Conservation (phyloP, 2,888 invertebrate genomes). For the Epirrita christyi region DNA sequence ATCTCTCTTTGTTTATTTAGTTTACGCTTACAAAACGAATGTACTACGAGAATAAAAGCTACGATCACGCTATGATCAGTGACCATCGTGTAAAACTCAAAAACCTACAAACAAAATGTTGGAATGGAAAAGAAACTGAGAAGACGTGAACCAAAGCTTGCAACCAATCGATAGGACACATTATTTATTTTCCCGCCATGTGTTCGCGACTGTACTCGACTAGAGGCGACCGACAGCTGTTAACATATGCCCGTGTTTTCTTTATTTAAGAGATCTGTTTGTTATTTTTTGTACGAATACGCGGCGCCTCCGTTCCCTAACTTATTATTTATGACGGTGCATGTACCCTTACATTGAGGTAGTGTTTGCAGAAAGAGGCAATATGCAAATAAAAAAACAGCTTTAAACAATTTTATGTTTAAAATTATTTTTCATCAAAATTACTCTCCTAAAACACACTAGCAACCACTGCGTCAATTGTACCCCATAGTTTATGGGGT, state of each 20-base stretch:
- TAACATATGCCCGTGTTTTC: slow-evolving; percentile 83
- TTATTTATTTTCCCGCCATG: slow-evolving; percentile 36
- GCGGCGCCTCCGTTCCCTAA: slow-evolving; percentile 80
- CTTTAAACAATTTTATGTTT: too few relatives aligned
- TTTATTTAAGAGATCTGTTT: slow-evolving; percentile 84
- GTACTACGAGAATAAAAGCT: too few relatives aligned
- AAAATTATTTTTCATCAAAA: too few relatives aligned
- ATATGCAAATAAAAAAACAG: neutral
- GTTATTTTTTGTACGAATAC: slow-evolving; percentile 81
- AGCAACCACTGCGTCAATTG: too few relatives aligned
- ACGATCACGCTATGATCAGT: too few relatives aligned
- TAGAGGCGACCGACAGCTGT: slow-evolving; percentile 69
- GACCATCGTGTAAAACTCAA: too few relatives aligned
- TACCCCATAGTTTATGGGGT: too few relatives aligned
- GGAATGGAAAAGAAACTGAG: neutral
- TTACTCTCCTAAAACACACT: too few relatives aligned
- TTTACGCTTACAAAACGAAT: too few relatives aligned
- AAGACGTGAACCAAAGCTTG: slow-evolving; percentile 23
- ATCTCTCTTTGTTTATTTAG: too few relatives aligned
- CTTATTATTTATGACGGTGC: slow-evolving; percentile 81
- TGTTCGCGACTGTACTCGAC: slow-evolving; percentile 27
- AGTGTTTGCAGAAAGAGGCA: slow-evolving; percentile 42
- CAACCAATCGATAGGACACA: slow-evolving; percentile 19
- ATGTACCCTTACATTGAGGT: slow-evolving; percentile 56
- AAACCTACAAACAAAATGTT: too few relatives aligned